Conservation (phyloP, 2,888 invertebrate genomes). For the Cyclophora punctaria region DNA sequence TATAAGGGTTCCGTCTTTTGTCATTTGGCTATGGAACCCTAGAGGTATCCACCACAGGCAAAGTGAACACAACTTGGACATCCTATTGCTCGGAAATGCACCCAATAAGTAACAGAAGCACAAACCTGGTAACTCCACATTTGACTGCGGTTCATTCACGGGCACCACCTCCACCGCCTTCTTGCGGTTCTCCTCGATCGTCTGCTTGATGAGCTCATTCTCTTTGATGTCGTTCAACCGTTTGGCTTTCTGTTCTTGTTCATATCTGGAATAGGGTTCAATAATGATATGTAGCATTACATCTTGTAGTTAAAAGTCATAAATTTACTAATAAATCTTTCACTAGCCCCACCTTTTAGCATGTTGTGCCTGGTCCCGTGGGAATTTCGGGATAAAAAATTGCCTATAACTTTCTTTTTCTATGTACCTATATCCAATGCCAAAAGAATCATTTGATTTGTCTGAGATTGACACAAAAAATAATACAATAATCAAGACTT, state of each 20-base stretch:
- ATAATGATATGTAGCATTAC: neutral
- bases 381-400: neutral
- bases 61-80: no score
- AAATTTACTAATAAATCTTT: no score
- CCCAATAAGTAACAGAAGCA: neutral
- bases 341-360: neutral
- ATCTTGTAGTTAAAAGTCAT: neutral
- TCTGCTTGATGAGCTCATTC: constrained; percentile 57
- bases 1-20: no score
- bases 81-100: no score
- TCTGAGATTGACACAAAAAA: no score
- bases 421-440: no score
- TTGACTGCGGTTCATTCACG: constrained; percentile 36
- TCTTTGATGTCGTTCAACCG: constrained; percentile 58
- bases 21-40: no score
- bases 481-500: no score
- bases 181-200: constrained; percentile 60
- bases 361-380: neutral
- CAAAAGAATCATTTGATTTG: no score
- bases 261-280: constrained; percentile 38
- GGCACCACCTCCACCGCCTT: constrained; percentile 48
- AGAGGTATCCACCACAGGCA: no score
- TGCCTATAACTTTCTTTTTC: no score
- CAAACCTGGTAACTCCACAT: constrained; percentile 46
- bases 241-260: constrained; percentile 50